Conservation (phyloP, 1,140 invertebrate species). For the Halictus rubicundus region DNA sequence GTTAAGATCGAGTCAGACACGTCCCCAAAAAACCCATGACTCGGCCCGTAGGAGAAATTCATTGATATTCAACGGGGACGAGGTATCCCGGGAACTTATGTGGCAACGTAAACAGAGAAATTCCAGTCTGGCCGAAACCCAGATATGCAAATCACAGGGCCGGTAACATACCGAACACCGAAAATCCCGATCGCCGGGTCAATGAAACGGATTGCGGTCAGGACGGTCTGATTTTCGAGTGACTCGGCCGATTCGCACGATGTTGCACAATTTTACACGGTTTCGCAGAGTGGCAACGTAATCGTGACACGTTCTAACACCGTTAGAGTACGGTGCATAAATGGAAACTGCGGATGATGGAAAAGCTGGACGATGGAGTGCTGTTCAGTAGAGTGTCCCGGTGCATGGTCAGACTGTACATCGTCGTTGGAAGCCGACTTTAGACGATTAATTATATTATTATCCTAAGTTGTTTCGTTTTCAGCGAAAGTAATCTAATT, state of each 20-base stretch:
- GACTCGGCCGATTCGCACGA: background rate
- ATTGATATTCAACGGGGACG: background rate
- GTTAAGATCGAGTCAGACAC: background rate
- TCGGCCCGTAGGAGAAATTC: background rate
- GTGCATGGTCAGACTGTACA: no score
- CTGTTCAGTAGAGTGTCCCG: no score
- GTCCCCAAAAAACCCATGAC: background rate
- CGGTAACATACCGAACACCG: background rate
- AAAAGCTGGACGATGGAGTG: no score
- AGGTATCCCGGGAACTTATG: background rate
- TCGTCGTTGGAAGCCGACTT: no score
- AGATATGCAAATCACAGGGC: constrained; percentile 11
- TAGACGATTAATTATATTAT: no score
- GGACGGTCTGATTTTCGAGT: background rate
- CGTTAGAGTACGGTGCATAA: no score
- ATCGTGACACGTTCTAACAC: no score
- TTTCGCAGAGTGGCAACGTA: no score
- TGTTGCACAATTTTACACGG: background rate
- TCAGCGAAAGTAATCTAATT: no score
- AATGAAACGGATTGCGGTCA: constrained; percentile 10
- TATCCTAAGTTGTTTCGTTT: no score
- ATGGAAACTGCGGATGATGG: no score
- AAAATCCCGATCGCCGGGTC: background rate
- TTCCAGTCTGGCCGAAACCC: background rate
- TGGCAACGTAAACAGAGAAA: background rate